Base-by-base conservation (phyloP, 2,888 invertebrate species). In the Hipparchia sbordonii region DNA sequence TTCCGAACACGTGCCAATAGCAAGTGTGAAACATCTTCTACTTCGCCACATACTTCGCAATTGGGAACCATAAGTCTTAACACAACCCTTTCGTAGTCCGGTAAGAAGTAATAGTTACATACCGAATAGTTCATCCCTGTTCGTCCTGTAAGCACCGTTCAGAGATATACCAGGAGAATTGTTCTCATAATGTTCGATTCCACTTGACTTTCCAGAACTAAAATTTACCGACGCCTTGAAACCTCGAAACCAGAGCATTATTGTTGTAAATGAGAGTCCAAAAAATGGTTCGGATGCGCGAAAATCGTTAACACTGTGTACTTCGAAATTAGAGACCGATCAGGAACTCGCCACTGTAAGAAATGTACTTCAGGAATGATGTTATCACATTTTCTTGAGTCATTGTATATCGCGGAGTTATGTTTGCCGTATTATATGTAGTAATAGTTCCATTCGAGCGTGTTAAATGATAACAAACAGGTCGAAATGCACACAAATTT, bases 81-180 rank as follows among this genome's bases (percentile, higher is more conserved):
- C 23, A 23, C 23, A 23, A 23, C 23, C 23, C 23, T 23, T 23
- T 23, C 5, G 39, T 39, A 39, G 39, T 39, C 39, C 39, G 39
- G 3, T 39, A 39, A 39, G 5, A 48, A 48, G 48, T 48, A 48
- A 7, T 48, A 6, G 3, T 48, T 67, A 74, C 84, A 81, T 79
- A 93, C 93, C 89, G 76, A 82, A 84, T 69, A 84, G 86, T 72
- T 92, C 90, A 72, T 89, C 88, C 68, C 84, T 83, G 59, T 87
- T 88, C 0, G 79, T 79, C 73, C 89, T 86, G 70, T 93, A 93
- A 2, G 90, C 89, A 8, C 92, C 93, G 9, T 74, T 85, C 8
- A 89, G 79, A 2, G 85, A 84, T 8, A 84, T 75, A 2, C 83
- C 80, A 0, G 84, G 79, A 1, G 76, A 76, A n/a, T 75, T 72